These are phyloP conservation scores for Taeniopygia guttata DNA, from an alignment of 2,797 vertebrate species.

Conservation along the genomic window DNA sequence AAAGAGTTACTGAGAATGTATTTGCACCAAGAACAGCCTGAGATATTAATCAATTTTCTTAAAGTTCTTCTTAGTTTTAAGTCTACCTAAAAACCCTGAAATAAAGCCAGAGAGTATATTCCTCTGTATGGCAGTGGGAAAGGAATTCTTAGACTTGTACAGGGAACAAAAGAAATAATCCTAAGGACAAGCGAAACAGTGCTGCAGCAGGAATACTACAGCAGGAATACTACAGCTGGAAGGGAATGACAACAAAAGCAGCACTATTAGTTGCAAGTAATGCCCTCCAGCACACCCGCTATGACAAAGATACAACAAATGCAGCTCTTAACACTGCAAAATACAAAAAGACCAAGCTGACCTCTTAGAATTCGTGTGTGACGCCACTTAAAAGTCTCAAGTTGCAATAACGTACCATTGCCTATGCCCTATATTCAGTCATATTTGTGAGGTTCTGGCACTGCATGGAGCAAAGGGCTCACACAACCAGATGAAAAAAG, in stretches of 20 bases:
- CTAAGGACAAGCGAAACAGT: background rate
- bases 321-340: rapidly evolving
- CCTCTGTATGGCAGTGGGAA: rapidly evolving
- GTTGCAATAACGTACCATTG: background rate
- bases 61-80: background rate
- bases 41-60: background rate
- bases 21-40: background rate
- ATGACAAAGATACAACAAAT: rapidly evolving
- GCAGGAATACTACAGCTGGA: rapidly evolving
- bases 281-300: background rate
- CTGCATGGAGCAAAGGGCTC: rapidly evolving
- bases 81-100: background rate
- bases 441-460: background rate
- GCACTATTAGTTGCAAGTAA: background rate
- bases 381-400: background rate
- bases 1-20: background rate
- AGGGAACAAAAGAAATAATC: background rate
- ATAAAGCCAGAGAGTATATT: background rate
- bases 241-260: background rate
- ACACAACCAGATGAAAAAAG: rapidly evolving
- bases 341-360: background rate
- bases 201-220: background rate
- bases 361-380: rapidly evolving
- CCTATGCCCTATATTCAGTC: background rate
- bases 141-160: background rate